Conservation (phyloP, 2,797 vertebrate genomes). For the Amblyraja radiata region DNA sequence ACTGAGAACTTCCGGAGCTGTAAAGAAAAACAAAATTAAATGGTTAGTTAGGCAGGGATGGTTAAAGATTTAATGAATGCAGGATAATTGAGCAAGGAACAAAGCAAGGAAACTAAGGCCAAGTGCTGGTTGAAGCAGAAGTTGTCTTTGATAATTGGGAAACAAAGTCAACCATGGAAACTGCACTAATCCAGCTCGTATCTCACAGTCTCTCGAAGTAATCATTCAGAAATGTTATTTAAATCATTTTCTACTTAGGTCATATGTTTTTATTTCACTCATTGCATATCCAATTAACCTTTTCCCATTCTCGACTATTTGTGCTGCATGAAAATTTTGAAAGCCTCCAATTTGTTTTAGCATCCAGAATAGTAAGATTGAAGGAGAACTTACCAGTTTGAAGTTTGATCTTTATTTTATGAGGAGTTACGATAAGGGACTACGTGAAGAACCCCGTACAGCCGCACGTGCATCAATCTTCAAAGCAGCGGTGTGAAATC, state of each 20-base stretch:
- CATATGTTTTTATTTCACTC: background rate
- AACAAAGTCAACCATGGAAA: background rate
- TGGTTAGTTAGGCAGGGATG: conserved; percentile 43
- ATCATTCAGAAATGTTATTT: background rate
- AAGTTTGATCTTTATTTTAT: too few relatives aligned
- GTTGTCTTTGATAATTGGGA: background rate
- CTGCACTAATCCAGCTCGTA: background rate
- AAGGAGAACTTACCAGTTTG: too few relatives aligned
- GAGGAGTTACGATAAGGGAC: too few relatives aligned
- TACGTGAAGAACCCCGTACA: too few relatives aligned
- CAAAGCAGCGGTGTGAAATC: too few relatives aligned
- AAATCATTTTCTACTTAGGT: background rate
- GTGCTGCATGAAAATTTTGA: background rate
- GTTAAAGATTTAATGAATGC: background rate
- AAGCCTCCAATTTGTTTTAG: background rate
- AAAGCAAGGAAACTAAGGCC: background rate
- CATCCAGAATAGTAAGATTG: background rate
- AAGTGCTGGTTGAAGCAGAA: background rate
- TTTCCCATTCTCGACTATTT: background rate
- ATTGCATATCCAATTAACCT: background rate
- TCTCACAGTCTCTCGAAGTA: background rate
- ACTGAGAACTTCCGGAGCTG: conserved; percentile 81
- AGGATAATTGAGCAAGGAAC: background rate
- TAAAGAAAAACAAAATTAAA: conserved; percentile 59
- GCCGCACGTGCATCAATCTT: too few relatives aligned